Percentiles rank a stretch among this genome's conserved stretches.
Conservation (phyloP, 1,140 invertebrate species). For the Goniozus legneri region DNA sequence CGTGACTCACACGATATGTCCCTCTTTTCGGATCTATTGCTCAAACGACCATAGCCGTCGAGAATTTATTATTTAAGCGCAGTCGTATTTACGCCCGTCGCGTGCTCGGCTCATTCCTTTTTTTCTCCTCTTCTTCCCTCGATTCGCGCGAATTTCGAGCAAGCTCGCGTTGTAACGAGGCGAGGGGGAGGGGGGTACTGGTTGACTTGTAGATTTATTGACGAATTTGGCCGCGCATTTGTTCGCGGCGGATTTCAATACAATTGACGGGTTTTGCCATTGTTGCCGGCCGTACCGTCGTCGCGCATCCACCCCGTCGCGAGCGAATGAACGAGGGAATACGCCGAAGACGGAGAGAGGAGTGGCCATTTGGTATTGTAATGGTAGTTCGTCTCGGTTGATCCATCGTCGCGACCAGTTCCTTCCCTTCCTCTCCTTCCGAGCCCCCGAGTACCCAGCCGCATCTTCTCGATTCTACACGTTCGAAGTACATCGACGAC, state of each 20-base stretch:
- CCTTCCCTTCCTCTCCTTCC: too few relatives aligned
- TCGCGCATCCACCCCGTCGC: constrained; percentile 7
- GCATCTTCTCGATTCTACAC: too few relatives aligned
- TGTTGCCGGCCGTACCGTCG: constrained; percentile 23
- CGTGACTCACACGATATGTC: constrained; percentile 31
- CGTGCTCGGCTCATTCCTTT: too few relatives aligned
- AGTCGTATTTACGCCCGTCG: too few relatives aligned
- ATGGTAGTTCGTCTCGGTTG: constrained; percentile 25
- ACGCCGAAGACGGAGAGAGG: not conserved
- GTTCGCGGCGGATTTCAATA: constrained; percentile 44
- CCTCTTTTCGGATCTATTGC: too few relatives aligned
- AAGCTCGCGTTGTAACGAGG: not conserved
- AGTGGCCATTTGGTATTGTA: constrained; percentile 39
- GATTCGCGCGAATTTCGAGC: not conserved
- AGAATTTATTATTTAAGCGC: too few relatives aligned
- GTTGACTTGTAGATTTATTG: constrained; percentile 46
- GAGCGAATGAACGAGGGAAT: not conserved
- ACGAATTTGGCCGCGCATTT: constrained; percentile 45
- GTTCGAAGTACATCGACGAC: too few relatives aligned
- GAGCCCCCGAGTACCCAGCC: too few relatives aligned
- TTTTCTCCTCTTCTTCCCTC: too few relatives aligned
- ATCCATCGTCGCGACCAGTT: constrained; percentile 15
- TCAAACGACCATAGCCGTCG: too few relatives aligned
- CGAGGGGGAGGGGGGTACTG: constrained; percentile 6
- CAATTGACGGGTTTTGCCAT: constrained; percentile 40